phyloP scores from a whole-genome alignment of 2,113 vertebrate genomes.

The western clawed frog (Xenopus tropicalis) region UCB_Xtro_10.0 CM004444.2:118491501-118492000 shows the following conservation, averaged over 20 bases:
- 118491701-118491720: conserved; percentile 62
- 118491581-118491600: too few species aligned
- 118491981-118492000: conserved; percentile 38
- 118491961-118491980: conserved; percentile 45
- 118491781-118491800: conserved; percentile 66
- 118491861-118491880: conserved; percentile 50
- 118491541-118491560: too few species aligned
- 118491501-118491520: too few species aligned
- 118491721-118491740: conserved; percentile 62
- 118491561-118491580: too few species aligned
- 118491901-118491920: conserved; percentile 39
- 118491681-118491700: background rate
- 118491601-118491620: too few species aligned
- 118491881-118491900: conserved; percentile 37
- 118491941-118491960: conserved; percentile 54
- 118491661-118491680: too few species aligned
- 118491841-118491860: conserved; percentile 49
- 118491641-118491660: too few species aligned
- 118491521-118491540: too few species aligned
- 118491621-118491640: too few species aligned
- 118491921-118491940: conserved; percentile 53
- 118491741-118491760: conserved; percentile 59
- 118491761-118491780: conserved; percentile 62
- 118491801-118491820: conserved; percentile 64
- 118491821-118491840: conserved; percentile 59